Evolutionary conservation across 2,888 invertebrate genomes (phyloP).

Genomic region (Andrena fulva): DNA sequence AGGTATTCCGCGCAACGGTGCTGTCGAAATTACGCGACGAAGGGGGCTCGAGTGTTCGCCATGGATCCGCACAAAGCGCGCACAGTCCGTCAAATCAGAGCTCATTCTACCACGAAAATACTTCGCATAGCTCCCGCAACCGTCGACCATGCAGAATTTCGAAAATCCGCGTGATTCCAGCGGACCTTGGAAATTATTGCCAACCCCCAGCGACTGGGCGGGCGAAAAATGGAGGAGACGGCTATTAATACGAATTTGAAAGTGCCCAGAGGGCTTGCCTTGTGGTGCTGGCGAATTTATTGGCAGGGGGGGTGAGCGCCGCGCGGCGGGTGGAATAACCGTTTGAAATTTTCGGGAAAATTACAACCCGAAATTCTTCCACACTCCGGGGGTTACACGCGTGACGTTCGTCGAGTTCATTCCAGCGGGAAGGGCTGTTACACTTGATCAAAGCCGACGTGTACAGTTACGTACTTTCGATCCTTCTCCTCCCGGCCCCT

Average conservation of each 20-base stretch:
- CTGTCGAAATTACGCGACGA: neutral
- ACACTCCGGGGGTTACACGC: conserved; percentile 71
- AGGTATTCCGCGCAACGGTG: neutral
- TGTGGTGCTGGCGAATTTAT: conserved; percentile 53
- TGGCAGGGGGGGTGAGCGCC: neutral
- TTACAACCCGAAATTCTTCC: conserved; percentile 71
- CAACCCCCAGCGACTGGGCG: conserved; percentile 34
- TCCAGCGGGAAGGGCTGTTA: conserved; percentile 69
- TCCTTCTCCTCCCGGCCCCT: conserved; percentile 57
- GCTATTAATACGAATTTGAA: conserved; percentile 47
- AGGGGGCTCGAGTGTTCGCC: no score
- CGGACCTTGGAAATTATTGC: conserved; percentile 55
- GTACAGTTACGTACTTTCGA: conserved; percentile 73
- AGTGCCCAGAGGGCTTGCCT: conserved; percentile 31
- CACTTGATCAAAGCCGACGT: conserved; percentile 77
- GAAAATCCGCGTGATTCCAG: conserved; percentile 36
- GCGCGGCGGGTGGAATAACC: conserved; percentile 7
- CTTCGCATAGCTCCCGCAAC: conserved; percentile 16
- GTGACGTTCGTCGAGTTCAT: conserved; percentile 71
- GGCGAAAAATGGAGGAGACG: conserved; percentile 2
- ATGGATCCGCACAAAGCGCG: neutral
- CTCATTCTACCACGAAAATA: conserved; percentile 14
- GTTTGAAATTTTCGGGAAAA: conserved; percentile 67
- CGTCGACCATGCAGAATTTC: conserved; percentile 46
- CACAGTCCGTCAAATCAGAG: conserved; percentile 11